Evolutionary conservation across 2,797 vertebrate species (phyloP).

Genomic region (Pipistrellus nathusii): DNA sequence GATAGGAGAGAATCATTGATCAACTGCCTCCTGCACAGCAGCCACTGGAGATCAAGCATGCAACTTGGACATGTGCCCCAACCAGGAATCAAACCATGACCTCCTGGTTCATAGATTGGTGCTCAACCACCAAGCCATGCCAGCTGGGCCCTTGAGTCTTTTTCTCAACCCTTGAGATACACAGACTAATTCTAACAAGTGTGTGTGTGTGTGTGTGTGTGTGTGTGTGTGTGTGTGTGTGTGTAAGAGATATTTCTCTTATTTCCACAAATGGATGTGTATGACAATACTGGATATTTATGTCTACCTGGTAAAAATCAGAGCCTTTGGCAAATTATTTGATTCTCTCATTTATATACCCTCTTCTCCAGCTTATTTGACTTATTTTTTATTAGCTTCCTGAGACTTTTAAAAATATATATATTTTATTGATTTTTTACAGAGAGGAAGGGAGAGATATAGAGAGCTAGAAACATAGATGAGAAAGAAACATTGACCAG

Average conservation of each 20-base stretch:
- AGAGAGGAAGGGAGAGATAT: no score
- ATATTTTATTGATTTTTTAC: no score
- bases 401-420: neutral
- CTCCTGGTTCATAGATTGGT: no score
- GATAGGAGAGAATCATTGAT: no score
- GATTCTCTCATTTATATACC: neutral
- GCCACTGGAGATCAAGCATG: no score
- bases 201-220: neutral
- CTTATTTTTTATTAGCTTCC: neutral
- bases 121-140: no score
- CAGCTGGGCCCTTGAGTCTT: neutral
- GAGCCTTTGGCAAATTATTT: neutral
- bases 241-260: neutral
- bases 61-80: no score
- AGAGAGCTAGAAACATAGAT: no score
- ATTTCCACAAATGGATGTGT: neutral
- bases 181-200: neutral
- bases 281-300: neutral
- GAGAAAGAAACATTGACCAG: no score
- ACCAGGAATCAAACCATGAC: no score
- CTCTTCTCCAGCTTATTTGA: neutral
- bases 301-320: neutral
- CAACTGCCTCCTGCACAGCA: no score
- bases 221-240: neutral
- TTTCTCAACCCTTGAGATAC: neutral